These are phyloP conservation scores for Lasioglossum leucozonium DNA, from an alignment of 2,888 invertebrate genomes.

Conservation along the genomic window DNA sequence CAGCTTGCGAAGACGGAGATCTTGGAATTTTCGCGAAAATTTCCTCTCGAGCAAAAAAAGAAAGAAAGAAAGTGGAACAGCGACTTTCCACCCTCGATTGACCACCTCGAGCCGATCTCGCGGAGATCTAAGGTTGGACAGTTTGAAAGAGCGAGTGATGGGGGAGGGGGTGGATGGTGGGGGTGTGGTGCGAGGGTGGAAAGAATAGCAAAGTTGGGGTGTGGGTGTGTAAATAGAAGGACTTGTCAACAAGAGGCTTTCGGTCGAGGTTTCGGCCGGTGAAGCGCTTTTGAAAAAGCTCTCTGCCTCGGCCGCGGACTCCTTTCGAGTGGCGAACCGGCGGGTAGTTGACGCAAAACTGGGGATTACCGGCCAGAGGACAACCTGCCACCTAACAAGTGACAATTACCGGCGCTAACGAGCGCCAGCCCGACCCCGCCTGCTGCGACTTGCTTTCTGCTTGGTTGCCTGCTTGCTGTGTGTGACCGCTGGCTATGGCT, in stretches of 20 bases:
- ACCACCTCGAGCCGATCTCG: neutral
- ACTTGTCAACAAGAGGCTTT: slow-evolving; percentile 51
- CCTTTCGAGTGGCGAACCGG: slow-evolving; percentile 56
- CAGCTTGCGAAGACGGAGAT: neutral
- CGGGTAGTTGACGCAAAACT: slow-evolving; percentile 35
- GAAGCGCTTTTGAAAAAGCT: slow-evolving; percentile 70
- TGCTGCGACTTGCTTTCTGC: slow-evolving; percentile 59
- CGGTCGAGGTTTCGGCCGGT: slow-evolving; percentile 63
- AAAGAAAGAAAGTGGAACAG: neutral
- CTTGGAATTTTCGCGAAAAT: neutral
- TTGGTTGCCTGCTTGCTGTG: neutral
- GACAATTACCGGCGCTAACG: slow-evolving; percentile 79
- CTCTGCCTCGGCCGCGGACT: slow-evolving; percentile 40
- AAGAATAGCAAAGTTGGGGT: neutral
- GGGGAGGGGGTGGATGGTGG: neutral
- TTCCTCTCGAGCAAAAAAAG: neutral
- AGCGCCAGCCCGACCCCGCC: slow-evolving; percentile 61
- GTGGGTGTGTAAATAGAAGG: slow-evolving; percentile 61
- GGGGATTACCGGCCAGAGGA: slow-evolving; percentile 28
- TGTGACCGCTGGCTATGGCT: neutral
- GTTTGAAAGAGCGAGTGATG: neutral
- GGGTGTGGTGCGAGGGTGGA: neutral
- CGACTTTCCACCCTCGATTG: neutral
- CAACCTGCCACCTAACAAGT: slow-evolving; percentile 75
- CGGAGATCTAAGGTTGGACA: neutral